These are phyloP conservation scores for Cantharis nigra DNA, from an alignment of 2,888 invertebrate genomes.

Conservation along the genomic window DNA sequence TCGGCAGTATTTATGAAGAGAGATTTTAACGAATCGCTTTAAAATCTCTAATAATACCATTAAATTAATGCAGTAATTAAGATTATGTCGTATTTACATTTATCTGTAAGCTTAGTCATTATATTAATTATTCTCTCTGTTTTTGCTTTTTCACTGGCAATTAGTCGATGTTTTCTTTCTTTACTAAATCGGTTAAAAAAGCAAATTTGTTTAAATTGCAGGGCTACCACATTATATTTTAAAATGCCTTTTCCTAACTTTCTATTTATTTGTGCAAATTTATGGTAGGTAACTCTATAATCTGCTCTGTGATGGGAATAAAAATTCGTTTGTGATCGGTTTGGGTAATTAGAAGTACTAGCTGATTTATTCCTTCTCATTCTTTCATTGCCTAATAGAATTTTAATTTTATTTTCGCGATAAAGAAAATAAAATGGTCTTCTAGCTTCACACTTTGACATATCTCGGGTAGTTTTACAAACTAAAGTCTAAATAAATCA, in stretches of 20 bases:
- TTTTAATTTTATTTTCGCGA: not conserved
- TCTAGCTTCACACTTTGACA: not conserved
- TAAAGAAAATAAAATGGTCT: not conserved
- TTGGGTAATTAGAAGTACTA: conserved; percentile 29
- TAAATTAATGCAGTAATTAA: not conserved
- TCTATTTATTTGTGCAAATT: not conserved
- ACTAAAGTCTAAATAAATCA: not conserved
- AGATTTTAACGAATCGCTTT: not conserved
- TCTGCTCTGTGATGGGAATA: conserved; percentile 20
- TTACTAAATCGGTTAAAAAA: not conserved
- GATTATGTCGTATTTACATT: not conserved
- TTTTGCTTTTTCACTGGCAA: not conserved
- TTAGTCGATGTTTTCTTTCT: not conserved
- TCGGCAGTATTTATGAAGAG: not conserved
- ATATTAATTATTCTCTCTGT: not conserved
- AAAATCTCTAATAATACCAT: not conserved
- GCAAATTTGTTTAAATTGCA: not conserved
- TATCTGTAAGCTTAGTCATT: not conserved
- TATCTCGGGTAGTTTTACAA: not conserved
- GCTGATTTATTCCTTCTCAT: conserved; percentile 23
- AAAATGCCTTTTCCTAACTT: not conserved
- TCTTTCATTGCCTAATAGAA: not conserved
- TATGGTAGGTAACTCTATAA: not conserved
- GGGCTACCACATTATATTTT: not conserved
- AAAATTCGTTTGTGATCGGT: conserved; percentile 29